Evolutionary conservation across 2,113 vertebrate genomes (phyloP).

Genomic region (Pseudorasbora parva): DNA sequence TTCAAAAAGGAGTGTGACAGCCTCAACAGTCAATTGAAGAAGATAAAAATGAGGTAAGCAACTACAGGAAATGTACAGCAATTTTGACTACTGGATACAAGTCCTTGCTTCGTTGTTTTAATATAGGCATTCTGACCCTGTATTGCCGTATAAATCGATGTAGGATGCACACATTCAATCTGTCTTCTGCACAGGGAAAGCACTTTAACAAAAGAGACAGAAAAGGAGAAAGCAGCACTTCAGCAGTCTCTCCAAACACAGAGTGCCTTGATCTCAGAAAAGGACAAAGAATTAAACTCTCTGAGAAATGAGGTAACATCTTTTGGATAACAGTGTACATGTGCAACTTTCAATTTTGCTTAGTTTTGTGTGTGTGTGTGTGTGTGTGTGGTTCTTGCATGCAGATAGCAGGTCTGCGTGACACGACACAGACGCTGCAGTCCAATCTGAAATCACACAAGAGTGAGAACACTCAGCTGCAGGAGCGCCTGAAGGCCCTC

Average conservation of each 20-base stretch:
- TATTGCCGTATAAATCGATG: background rate
- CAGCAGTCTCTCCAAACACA: conserved; percentile 87
- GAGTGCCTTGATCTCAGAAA: conserved; percentile 92
- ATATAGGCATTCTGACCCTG: background rate
- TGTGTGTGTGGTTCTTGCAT: conserved; percentile 16
- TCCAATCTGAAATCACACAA: conserved; percentile 83
- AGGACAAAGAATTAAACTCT: conserved; percentile 87
- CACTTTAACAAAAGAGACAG: conserved; percentile 82
- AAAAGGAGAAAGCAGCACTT: conserved; percentile 86
- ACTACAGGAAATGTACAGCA: background rate
- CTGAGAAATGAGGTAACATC: conserved; percentile 78
- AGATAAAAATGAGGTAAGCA: conserved; percentile 92
- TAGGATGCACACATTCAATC: background rate
- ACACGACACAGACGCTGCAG: conserved; percentile 82
- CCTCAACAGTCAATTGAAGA: conserved; percentile 89
- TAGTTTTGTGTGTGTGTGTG: background rate
- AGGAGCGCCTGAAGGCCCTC: conserved; percentile 84
- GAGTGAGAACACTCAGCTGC: conserved; percentile 85
- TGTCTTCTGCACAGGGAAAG: conserved; percentile 79
- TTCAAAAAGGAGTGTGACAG: conserved; percentile 86
- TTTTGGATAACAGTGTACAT: background rate
- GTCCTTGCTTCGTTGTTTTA: conserved; percentile 73
- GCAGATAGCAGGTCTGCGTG: conserved; percentile 82
- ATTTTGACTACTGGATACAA: background rate
- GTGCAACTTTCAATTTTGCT: background rate